A percentile compares a stretch with the other conserved stretches of the same genome.
These are phyloP conservation scores for Abramis brama DNA, from an alignment of 2,113 vertebrate genomes.

Conservation along the genomic window DNA sequence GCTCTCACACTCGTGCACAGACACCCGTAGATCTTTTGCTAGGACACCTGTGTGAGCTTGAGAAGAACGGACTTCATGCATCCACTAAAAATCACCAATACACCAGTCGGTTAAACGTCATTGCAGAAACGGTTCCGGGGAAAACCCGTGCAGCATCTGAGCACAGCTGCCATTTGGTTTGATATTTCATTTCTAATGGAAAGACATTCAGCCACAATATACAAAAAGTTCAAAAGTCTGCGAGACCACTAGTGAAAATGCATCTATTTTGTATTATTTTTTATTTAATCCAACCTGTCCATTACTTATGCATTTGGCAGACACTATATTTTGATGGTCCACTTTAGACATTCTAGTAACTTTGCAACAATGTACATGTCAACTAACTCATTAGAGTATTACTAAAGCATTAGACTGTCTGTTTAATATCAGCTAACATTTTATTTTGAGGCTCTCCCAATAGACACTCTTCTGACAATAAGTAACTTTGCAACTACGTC, in stretches of 20 bases:
- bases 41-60: neutral
- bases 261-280: neutral
- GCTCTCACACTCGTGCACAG: conserved; percentile 88
- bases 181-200: neutral
- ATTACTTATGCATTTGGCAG: neutral
- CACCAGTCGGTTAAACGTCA: neutral
- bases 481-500: too few relatives aligned
- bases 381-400: too few relatives aligned
- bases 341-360: too few relatives aligned
- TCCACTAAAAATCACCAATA: neutral
- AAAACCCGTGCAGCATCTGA: neutral
- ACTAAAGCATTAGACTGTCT: too few relatives aligned
- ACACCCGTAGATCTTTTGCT: conserved; percentile 61
- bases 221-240: neutral
- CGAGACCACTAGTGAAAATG: neutral
- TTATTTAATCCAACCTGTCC: neutral
- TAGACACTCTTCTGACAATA: too few relatives aligned
- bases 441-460: too few relatives aligned
- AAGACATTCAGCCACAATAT: neutral
- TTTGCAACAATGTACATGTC: too few relatives aligned
- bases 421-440: too few relatives aligned
- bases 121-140: neutral
- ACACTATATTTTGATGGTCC: neutral
- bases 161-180: neutral
- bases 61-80: neutral